Evolutionary conservation across 1,140 invertebrate genomes (phyloP).

Genomic region (Lucilia sericata): DNA sequence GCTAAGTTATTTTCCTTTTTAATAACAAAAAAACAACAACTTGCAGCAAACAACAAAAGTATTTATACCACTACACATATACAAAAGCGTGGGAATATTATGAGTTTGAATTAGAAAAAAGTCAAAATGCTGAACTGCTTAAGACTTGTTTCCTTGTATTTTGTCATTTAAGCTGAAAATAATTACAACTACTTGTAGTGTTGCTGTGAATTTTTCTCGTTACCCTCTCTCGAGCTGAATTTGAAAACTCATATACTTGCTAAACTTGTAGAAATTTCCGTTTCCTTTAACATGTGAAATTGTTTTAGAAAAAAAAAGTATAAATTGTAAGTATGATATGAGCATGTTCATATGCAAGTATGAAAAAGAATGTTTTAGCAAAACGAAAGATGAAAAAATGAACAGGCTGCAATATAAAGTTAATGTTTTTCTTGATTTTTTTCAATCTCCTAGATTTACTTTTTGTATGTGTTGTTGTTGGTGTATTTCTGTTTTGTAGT

Average conservation of each 20-base stretch:
- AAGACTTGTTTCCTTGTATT: slow-evolving; percentile 67
- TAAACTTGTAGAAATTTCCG: slow-evolving; percentile 42
- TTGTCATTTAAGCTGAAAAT: slow-evolving; percentile 68
- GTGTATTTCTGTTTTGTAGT: not conserved
- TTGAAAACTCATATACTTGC: not conserved
- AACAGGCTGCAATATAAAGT: slow-evolving; percentile 18
- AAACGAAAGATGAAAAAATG: not conserved
- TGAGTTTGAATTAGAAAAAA: not conserved
- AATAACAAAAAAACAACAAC: slow-evolving; percentile 47
- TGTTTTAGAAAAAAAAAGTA: not conserved
- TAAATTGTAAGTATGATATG: not conserved
- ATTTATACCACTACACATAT: not conserved
- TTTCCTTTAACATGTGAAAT: slow-evolving; percentile 39
- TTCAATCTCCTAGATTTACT: not conserved
- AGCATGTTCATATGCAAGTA: slow-evolving; percentile 1
- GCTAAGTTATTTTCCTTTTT: slow-evolving; percentile 20
- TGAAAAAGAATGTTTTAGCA: not conserved
- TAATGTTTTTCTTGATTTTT: not conserved
- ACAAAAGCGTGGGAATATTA: slow-evolving; percentile 48
- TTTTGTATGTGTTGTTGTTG: not conserved
- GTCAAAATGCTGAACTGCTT: slow-evolving; percentile 56
- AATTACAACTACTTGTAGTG: slow-evolving; percentile 58
- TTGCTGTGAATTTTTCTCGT: slow-evolving; percentile 41
- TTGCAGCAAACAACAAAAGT: not conserved
- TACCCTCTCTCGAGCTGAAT: not conserved